Evolutionary conservation across 2,113 vertebrate genomes (phyloP).

Genomic region (Phyllopteryx taeniolatus): DNA sequence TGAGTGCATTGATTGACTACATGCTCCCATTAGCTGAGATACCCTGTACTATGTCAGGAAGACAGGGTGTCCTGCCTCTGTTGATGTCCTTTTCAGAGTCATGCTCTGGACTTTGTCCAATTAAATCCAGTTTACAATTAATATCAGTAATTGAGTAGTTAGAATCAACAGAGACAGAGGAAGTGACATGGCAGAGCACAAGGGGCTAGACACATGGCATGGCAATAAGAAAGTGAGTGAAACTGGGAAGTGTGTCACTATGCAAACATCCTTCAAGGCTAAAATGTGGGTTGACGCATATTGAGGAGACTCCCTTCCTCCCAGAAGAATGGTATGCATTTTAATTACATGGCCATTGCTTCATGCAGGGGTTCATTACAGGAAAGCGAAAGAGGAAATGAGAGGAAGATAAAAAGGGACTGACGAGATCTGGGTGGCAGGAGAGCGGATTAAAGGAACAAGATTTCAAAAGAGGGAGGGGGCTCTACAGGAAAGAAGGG

Average conservation of each 20-base stretch:
- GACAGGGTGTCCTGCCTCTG: constrained; percentile 45
- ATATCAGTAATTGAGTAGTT: too few species aligned
- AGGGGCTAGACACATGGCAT: neutral
- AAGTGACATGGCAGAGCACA: neutral
- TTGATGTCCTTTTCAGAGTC: constrained; percentile 22
- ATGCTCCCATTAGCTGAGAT: constrained; percentile 36
- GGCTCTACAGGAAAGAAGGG: constrained; percentile 9
- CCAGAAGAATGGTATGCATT: constrained; percentile 67
- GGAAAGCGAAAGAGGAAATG: constrained; percentile 31
- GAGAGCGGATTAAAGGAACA: constrained; percentile 26
- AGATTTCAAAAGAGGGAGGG: constrained; percentile 28
- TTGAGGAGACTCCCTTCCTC: constrained; percentile 70
- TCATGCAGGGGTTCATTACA: constrained; percentile 52
- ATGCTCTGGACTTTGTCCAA: neutral
- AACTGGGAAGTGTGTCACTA: constrained; percentile 25
- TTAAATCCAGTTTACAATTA: neutral
- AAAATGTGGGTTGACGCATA: constrained; percentile 63
- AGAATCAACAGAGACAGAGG: too few species aligned
- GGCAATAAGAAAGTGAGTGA: constrained; percentile 19
- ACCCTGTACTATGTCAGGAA: constrained; percentile 15
- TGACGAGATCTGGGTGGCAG: constrained; percentile 20
- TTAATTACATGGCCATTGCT: constrained; percentile 64
- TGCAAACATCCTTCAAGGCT: constrained; percentile 45
- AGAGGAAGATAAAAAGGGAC: constrained; percentile 20
- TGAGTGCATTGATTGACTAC: constrained; percentile 34